Base-by-base conservation (phyloP, 2,113 vertebrate genomes). In the Tachuris rubrigastra region DNA sequence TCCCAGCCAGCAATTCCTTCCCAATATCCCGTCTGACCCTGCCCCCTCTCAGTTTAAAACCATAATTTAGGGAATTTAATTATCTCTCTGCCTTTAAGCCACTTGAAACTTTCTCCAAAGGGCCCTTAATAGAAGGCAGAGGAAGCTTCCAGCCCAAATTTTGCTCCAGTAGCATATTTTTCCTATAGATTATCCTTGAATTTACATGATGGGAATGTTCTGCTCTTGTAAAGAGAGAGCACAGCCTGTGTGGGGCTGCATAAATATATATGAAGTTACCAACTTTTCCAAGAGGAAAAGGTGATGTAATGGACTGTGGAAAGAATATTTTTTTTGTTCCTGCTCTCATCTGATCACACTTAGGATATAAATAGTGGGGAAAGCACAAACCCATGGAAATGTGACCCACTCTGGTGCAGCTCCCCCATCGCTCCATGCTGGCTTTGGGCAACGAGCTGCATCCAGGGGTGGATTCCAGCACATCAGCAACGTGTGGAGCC, bases 301-400 rank as follows among this genome's bases (percentile, higher is more conserved):
- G 50, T 97, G 96, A 96, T 76, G 95, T 95, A 89, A 97, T 90
- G 93, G 90, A 3, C 93, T 95, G 73, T 94, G 93, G 87, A 88
- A 96, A 84, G 53, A 88, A 25, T 47, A 13, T 22, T 42, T 49
- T n/a, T 41, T 75, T 75, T 68, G 14, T 68, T 47, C 66, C 63
- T 90, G 58, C 83, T 72, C 75, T 83, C 95, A 10, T 95, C 94
- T 6, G 39, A 85, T 89, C 84, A 37, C 81, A 33, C 77, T 92
- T 31, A 24, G 6, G 53, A 69, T 95, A 89, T 77, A 95, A 96
- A 91, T 62, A 95, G 81, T 56, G 87, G 89, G 58, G 90, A 87
- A 76, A 94, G 74, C 92, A 73, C 20, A 21, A 80, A 44, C 75
- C 59, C 71, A 21, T 16, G 62, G 92, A 85, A 93, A 90, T 37